Conservation (phyloP, 2,797 vertebrate species). For the Emys orbicularis region DNA sequence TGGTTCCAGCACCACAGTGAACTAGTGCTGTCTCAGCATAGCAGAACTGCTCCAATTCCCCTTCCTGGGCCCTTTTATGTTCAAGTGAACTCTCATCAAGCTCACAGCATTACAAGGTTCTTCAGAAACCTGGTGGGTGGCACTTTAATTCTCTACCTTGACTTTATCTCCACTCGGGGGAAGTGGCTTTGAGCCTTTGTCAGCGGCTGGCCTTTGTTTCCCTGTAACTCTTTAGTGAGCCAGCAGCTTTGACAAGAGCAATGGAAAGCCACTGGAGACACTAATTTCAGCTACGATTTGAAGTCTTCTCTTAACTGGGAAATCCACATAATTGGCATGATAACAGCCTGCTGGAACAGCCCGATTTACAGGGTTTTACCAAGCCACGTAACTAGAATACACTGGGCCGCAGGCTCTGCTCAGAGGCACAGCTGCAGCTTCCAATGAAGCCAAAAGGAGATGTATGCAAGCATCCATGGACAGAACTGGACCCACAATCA, state of each 20-base stretch:
- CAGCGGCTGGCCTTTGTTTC: fast-evolving
- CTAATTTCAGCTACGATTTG: neutral
- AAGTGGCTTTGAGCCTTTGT: neutral
- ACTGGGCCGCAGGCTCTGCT: neutral
- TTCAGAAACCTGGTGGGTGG: neutral
- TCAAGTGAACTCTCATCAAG: neutral
- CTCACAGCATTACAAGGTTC: neutral
- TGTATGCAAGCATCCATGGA: neutral
- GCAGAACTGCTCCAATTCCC: neutral
- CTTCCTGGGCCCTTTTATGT: neutral
- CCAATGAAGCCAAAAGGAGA: neutral
- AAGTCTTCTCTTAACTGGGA: neutral
- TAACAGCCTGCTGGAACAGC: neutral
- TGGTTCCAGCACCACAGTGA: no score
- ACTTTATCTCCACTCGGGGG: neutral
- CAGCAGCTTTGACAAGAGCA: neutral
- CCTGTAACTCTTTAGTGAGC: neutral
- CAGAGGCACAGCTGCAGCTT: neutral
- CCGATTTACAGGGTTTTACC: neutral
- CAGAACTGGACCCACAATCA: neutral
- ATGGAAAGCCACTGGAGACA: neutral
- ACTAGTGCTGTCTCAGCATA: neutral
- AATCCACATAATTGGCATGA: neutral
- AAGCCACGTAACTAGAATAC: neutral
- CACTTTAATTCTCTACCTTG: neutral